A percentile compares a stretch with the other conserved stretches of the same genome.
Conservation (phyloP, 2,797 vertebrate genomes). For the Sparus aurata region DNA sequence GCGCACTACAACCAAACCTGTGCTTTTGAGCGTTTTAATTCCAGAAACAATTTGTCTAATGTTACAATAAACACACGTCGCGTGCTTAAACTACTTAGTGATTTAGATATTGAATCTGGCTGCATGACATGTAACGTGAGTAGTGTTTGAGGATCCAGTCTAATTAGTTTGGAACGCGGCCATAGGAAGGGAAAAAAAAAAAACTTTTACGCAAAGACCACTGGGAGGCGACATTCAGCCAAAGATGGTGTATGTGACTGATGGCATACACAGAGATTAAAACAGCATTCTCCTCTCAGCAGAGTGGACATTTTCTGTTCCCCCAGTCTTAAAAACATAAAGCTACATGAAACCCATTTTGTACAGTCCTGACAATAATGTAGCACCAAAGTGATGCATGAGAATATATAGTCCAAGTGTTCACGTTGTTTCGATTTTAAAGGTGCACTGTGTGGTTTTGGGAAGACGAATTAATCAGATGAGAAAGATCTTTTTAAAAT, state of each 20-base stretch:
- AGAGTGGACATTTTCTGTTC: not conserved
- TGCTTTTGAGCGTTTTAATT: not conserved
- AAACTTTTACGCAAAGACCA: conserved; percentile 29
- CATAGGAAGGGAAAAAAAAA: not conserved
- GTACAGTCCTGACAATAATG: too few relatives aligned
- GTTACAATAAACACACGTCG: not conserved
- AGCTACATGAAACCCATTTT: too few relatives aligned
- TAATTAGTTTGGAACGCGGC: conserved; percentile 43
- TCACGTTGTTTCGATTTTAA: too few relatives aligned
- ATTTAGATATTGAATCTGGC: not conserved
- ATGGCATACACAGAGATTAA: not conserved
- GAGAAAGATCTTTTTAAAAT: too few relatives aligned
- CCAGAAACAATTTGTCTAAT: not conserved
- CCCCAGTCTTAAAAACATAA: not conserved
- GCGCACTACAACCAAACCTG: not conserved
- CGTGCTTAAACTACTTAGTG: not conserved
- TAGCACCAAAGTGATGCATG: too few relatives aligned
- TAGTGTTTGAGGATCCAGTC: not conserved
- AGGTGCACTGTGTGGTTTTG: too few relatives aligned
- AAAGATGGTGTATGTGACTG: conserved; percentile 6
- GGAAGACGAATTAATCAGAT: too few relatives aligned
- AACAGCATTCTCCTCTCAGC: not conserved
- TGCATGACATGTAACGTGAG: fast-evolving
- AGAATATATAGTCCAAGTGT: not conserved
- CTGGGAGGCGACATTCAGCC: conserved; percentile 39